These are phyloP conservation scores for Chaenocephalus aceratus DNA, from an alignment of 2,113 vertebrate genomes.

Conservation along the genomic window DNA sequence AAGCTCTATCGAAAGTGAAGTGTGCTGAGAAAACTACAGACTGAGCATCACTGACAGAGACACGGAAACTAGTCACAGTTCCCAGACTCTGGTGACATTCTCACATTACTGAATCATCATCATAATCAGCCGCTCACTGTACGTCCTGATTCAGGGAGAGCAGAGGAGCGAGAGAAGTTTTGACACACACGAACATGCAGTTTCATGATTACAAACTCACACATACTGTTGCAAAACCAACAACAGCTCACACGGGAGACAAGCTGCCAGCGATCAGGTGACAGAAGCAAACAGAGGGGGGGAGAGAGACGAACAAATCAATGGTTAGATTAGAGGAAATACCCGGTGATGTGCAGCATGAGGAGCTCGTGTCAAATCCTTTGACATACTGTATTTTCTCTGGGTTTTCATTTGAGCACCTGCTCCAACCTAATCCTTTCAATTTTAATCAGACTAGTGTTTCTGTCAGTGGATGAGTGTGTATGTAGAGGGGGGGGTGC, in stretches of 20 bases:
- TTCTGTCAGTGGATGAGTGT: slow-evolving; percentile 63
- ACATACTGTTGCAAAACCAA: slow-evolving; percentile 6
- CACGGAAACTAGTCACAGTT: slow-evolving; percentile 69
- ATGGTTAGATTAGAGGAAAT: slow-evolving; percentile 60
- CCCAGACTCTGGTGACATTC: slow-evolving; percentile 78
- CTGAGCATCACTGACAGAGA: slow-evolving; percentile 48
- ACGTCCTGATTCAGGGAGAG: slow-evolving; percentile 67
- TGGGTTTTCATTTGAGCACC: slow-evolving; percentile 68
- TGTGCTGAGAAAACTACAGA: slow-evolving; percentile 40
- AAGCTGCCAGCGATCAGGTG: slow-evolving; percentile 30
- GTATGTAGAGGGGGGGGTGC: neutral
- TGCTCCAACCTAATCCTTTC: slow-evolving; percentile 68
- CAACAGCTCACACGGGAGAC: slow-evolving; percentile 5
- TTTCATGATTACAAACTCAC: slow-evolving; percentile 23
- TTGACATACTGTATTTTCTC: slow-evolving; percentile 63
- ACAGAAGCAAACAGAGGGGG: slow-evolving; percentile 17
- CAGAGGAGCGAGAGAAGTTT: slow-evolving; percentile 40
- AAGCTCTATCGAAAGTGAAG: slow-evolving; percentile 21
- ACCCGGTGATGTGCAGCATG: slow-evolving; percentile 49
- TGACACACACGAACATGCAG: slow-evolving; percentile 27
- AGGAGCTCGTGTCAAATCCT: slow-evolving; percentile 49
- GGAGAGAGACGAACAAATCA: slow-evolving; percentile 49
- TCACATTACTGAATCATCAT: slow-evolving; percentile 81
- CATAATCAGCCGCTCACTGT: slow-evolving; percentile 70
- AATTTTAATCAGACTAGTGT: slow-evolving; percentile 76